phyloP scores from a whole-genome alignment of 2,888 invertebrate species.

The Onthophagus sagittarius region DNA sequence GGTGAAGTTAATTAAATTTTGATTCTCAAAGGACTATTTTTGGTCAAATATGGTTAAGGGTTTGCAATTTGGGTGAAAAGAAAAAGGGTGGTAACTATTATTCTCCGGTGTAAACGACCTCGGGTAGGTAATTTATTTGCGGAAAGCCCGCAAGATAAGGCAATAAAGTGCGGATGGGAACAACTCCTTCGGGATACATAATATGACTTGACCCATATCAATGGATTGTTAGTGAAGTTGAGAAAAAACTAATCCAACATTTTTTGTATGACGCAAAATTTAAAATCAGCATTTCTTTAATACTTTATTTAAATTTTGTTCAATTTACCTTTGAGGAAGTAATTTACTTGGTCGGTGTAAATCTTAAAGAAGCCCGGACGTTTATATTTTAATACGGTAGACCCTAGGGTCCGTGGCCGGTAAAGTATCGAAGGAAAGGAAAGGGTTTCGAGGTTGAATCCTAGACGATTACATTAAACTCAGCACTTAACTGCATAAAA shows the following conservation, averaged over 20 bases:
- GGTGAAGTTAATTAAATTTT: too few relatives aligned
- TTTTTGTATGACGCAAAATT: too few relatives aligned
- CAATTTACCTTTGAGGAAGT: background rate
- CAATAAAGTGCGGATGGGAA: background rate
- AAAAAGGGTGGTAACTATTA: background rate
- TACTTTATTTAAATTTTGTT: background rate
- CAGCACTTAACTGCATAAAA: constrained; percentile 21
- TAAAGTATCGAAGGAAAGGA: background rate
- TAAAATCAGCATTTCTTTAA: background rate
- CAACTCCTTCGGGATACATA: background rate
- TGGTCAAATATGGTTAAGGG: too few relatives aligned
- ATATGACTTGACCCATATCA: background rate
- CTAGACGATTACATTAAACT: constrained; percentile 19
- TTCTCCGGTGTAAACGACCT: background rate
- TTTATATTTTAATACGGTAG: background rate
- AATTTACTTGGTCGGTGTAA: background rate
- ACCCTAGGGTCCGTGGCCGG: background rate
- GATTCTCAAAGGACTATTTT: too few relatives aligned
- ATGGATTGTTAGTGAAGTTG: background rate
- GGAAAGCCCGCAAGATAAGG: background rate
- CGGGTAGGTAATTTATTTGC: background rate
- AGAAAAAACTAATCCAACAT: too few relatives aligned
- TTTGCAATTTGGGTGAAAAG: background rate
- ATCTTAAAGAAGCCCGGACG: background rate
- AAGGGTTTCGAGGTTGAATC: constrained; percentile 5